Percentiles rank a stretch among this genome's conserved stretches.
phyloP scores from a whole-genome alignment of 2,113 vertebrate genomes.

The Erythrocercus mccallii region DNA sequence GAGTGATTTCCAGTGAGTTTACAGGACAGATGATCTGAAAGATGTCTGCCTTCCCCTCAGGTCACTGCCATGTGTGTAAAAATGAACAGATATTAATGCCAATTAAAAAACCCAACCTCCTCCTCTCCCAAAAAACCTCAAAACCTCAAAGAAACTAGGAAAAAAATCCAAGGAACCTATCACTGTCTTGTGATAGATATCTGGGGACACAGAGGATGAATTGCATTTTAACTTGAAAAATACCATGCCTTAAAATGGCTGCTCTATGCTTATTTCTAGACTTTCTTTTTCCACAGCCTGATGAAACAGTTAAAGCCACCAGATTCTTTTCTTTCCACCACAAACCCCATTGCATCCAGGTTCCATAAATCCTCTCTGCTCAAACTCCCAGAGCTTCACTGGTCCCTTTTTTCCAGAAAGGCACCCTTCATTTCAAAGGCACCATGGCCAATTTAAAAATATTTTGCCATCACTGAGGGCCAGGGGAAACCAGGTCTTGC shows the following conservation, averaged over 20 bases:
- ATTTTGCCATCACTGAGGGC: neutral
- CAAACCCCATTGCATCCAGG: fast-evolving
- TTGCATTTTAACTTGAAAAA: neutral
- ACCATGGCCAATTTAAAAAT: neutral
- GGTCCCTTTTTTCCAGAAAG: neutral
- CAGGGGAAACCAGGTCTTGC: neutral
- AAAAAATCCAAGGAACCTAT: neutral
- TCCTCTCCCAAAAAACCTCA: neutral
- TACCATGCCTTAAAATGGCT: neutral
- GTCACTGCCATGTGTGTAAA: neutral
- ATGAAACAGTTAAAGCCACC: neutral
- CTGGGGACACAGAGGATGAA: neutral
- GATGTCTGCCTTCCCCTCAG: neutral
- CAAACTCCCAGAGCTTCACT: neutral
- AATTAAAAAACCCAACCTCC: neutral
- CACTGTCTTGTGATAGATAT: neutral
- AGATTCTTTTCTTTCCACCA: neutral
- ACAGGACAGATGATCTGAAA: slow-evolving; percentile 10
- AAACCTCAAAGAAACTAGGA: neutral
- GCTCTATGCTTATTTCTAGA: neutral
- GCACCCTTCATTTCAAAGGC: neutral
- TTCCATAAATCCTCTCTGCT: neutral
- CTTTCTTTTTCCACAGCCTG: neutral
- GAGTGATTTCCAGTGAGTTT: slow-evolving; percentile 8
- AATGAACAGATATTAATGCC: neutral